Percentiles rank a stretch among this genome's conserved stretches.
phyloP scores from a whole-genome alignment of 2,113 vertebrate genomes.

The Ciconia stormi region DNA sequence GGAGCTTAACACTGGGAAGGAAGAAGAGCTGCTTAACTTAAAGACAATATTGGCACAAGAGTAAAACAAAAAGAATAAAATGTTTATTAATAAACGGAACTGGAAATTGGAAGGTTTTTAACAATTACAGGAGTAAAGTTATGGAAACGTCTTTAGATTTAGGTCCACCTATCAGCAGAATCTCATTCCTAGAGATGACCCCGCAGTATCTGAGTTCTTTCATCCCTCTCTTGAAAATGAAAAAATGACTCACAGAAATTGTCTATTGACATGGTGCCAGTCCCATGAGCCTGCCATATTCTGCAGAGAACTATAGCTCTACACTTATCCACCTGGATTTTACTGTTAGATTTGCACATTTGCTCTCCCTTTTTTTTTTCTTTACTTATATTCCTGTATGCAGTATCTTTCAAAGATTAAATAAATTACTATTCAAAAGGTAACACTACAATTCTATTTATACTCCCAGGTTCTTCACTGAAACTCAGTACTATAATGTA shows the following conservation, averaged over 20 bases:
- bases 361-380: not conserved
- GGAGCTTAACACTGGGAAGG: not conserved
- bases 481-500: not conserved
- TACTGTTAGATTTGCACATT: not conserved
- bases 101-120: not conserved
- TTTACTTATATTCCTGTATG: not conserved
- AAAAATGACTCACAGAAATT: not conserved
- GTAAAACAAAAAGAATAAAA: not conserved
- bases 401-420: not conserved
- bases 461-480: not conserved
- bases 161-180: not conserved
- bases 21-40: not conserved
- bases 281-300: not conserved
- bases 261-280: not conserved
- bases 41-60: not conserved
- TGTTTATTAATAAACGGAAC: not conserved
- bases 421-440: not conserved
- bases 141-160: not conserved
- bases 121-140: not conserved
- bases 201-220: not conserved
- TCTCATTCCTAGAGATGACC: not conserved
- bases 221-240: not conserved
- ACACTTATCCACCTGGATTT: not conserved
- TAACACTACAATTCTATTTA: conserved; percentile 1
- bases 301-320: not conserved